These are phyloP conservation scores for Betta splendens DNA, from an alignment of 2,797 vertebrate species.

Conservation along the genomic window DNA sequence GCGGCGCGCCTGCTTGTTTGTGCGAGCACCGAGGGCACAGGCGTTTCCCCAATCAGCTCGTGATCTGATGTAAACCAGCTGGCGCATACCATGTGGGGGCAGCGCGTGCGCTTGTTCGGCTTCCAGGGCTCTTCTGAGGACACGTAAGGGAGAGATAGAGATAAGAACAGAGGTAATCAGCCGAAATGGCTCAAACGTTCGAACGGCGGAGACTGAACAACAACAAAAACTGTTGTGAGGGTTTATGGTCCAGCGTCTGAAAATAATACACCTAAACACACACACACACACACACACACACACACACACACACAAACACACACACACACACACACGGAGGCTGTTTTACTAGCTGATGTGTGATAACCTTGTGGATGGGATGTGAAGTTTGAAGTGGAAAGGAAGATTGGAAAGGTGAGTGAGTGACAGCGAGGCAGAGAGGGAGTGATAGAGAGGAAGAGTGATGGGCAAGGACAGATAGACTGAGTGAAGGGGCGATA, in stretches of 20 bases:
- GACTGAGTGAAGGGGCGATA: slow-evolving; percentile 68
- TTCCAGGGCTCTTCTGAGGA: slow-evolving; percentile 17
- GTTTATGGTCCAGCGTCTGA: slow-evolving; percentile 48
- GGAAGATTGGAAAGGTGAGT: slow-evolving; percentile 70
- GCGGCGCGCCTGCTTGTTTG: slow-evolving; percentile 34
- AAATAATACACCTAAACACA: slow-evolving; percentile 37
- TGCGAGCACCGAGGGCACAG: slow-evolving; percentile 36
- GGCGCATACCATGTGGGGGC: slow-evolving; percentile 45
- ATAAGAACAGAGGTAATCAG: slow-evolving; percentile 36
- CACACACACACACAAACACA: slow-evolving; percentile 22
- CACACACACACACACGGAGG: slow-evolving; percentile 11
- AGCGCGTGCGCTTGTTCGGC: slow-evolving; percentile 30
- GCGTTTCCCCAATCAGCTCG: slow-evolving; percentile 58
- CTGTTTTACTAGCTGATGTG: slow-evolving; percentile 46
- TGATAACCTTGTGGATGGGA: slow-evolving; percentile 70
- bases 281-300: slow-evolving; percentile 14
- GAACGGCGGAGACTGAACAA: slow-evolving; percentile 29
- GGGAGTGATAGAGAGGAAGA: slow-evolving; percentile 60
- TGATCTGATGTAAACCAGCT: slow-evolving; percentile 70
- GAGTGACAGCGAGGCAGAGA: slow-evolving; percentile 58
- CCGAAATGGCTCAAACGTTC: slow-evolving; percentile 44
- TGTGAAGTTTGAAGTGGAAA: slow-evolving; percentile 63
- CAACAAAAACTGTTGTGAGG: slow-evolving; percentile 42
- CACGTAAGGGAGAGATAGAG: slow-evolving; percentile 7
- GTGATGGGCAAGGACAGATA: slow-evolving; percentile 72